Base-by-base conservation (phyloP, 2,888 invertebrate species). In the Ectemnius lituratus region DNA sequence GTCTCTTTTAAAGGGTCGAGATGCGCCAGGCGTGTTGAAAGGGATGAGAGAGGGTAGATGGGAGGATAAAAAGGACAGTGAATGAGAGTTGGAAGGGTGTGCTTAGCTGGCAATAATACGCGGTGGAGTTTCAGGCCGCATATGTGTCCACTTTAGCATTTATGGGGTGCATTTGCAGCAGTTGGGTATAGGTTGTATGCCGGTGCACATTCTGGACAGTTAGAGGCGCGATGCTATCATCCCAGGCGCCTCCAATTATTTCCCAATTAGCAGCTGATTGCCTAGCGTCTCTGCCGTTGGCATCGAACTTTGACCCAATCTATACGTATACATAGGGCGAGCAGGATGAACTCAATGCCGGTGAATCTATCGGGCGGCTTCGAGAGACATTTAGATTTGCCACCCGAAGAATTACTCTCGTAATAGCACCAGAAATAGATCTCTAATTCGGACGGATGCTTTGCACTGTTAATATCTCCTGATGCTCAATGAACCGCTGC, bases 211-310 rank as follows among this genome's bases (percentile, higher is more conserved):
- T 37, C 52, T 70, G 78, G 81, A 78, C 82, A 79, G 84, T 81
- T 82, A 79, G 73, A 80, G 79, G 70, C 73, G 62, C 82, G 82
- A 79, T 84, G 79, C 62, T 78, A 83, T 82, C 85, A 79, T 70
- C 71, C 72, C 72, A 78, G 84, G 82, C 82, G 83, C 83, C 82
- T 87, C 87, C 88, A 88, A 90, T 89, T 86, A 89, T 88, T 89
- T 85, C 83, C 86, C 88, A 89, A 90, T 90, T 90, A 89, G 86
- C 86, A 85, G 83, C 86, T 87, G 88, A 90, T 88, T 89, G 89
- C 89, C 84, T 86, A 84, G 78, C 84, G 83, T 81, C 83, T 70
- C 66, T 60, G 23, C 23, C 23, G 3, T 23, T 23, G 23, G 23
- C 75, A 56, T 76, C 74, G 83, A 80, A 83, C 73, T 79, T 77